Conservation (phyloP, 2,113 vertebrate species). For the Ophthalmolycus amberensis region DNA sequence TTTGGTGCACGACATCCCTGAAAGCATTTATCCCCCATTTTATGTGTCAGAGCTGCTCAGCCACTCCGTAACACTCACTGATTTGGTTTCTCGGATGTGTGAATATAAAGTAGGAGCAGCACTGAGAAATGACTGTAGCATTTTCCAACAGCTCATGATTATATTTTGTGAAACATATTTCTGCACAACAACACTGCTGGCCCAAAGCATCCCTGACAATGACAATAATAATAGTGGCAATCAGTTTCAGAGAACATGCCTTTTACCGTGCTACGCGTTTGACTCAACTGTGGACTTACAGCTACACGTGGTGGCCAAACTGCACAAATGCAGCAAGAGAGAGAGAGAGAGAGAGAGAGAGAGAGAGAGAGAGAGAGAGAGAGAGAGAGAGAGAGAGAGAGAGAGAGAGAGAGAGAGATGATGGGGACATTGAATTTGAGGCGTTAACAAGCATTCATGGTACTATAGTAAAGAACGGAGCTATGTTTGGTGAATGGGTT, state of each 20-base stretch:
- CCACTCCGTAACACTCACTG: not conserved
- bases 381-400: not conserved
- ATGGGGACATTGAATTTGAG: not conserved
- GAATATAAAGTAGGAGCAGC: constrained; percentile 3
- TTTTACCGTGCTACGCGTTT: not conserved
- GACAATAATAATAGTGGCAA: not conserved
- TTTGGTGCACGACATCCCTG: constrained; percentile 22
- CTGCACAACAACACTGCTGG: not conserved
- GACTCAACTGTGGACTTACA: constrained; percentile 51
- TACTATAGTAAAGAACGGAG: not conserved
- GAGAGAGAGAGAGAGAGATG: not conserved
- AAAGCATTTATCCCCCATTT: not conserved
- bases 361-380: not conserved
- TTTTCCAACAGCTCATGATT: not conserved
- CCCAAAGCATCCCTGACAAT: not conserved
- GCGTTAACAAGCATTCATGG: not conserved
- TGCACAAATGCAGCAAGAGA: constrained; percentile 31
- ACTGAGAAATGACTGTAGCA: not conserved
- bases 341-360: not conserved
- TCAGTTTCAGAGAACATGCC: not conserved
- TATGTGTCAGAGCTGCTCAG: constrained; percentile 4
- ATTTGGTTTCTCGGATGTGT: constrained; percentile 24
- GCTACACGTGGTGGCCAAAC: constrained; percentile 58
- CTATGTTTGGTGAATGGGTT: not conserved
- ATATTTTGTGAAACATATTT: not conserved